phyloP scores from a whole-genome alignment of 2,797 vertebrate species.

The Percopsis omiscomaycus region DNA sequence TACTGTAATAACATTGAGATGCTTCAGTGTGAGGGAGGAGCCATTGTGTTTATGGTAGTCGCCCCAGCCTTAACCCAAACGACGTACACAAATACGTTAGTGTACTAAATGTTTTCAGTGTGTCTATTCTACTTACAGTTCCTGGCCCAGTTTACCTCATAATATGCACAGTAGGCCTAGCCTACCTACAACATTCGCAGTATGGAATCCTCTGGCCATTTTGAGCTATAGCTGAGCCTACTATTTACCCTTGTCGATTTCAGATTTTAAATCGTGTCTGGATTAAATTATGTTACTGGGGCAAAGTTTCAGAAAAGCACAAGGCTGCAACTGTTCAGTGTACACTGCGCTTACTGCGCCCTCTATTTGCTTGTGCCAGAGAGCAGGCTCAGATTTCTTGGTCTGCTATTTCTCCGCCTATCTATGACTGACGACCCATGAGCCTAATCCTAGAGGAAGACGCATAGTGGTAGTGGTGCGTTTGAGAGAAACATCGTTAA shows the following conservation, averaged over 20 bases:
- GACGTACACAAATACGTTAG: neutral
- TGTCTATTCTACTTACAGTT: conserved; percentile 32
- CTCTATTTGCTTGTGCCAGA: conserved; percentile 34
- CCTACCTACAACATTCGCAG: neutral
- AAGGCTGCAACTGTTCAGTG: no score
- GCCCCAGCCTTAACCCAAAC: neutral
- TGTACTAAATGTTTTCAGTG: conserved; percentile 13
- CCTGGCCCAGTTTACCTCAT: conserved; percentile 43
- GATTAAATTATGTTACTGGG: no score
- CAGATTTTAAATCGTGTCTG: no score
- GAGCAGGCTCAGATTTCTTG: conserved; percentile 66
- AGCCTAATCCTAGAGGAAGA: conserved; percentile 64
- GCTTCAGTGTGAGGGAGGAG: neutral
- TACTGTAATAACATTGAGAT: neutral
- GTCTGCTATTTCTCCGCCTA: conserved; percentile 62
- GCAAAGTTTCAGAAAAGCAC: no score
- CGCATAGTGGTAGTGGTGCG: conserved; percentile 40
- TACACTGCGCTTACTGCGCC: neutral
- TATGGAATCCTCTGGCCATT: neutral
- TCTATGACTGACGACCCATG: conserved; percentile 61
- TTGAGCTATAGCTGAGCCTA: neutral
- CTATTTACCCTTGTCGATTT: no score
- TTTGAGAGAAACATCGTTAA: conserved; percentile 43
- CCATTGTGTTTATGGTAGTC: neutral
- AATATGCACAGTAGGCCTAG: neutral